Evolutionary conservation across 1,140 invertebrate genomes (phyloP), one percentile per base, ranked within the genome.

Genomic region (Saccostrea echinata): DNA sequence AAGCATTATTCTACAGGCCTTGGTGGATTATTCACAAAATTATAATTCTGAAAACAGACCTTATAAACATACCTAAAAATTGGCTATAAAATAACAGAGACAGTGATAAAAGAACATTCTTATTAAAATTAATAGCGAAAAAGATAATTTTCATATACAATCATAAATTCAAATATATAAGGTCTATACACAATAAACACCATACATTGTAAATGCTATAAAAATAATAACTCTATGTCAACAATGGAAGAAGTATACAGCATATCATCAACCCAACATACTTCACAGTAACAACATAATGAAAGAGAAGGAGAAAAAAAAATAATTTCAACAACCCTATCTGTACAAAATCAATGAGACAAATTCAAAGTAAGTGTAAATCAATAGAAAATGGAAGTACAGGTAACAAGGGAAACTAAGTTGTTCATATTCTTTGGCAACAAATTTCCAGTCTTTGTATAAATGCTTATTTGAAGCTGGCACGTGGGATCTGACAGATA

Each of bases 201-300:
- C 24, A 76, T 30, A 76, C 68, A 76, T 76, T 76, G 68, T 76
- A 76, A 76, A 76, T 76, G 13, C 68, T 76, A 76, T 30, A 76
- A 76, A 76, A 76, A 76, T 76, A 76, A 76, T 21, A 30, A 76
- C 30, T 76, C 68, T 76, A 76, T 76, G 16, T 33, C 27, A 76
- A 76, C 68, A 76, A 76, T 76, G 68, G 68, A 76, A 76, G 68
- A 76, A 76, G 27, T 18, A 27, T 27, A 33, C 68, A 33, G 68
- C 30, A 76, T 76, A 61, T 61, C 55, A 61, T n/a, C n/a, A 61
- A 61, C 55, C 55, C 55, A 61, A 61, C n/a, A n/a, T 61, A 61
- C 18, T 6, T n/a, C n/a, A 21, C 55, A 61, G n/a, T 61, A 61
- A 61, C 55, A 61, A 61, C 55, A 61, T 61, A 61, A 61, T 61